phyloP scores from a whole-genome alignment of 2,888 invertebrate genomes.

The Himalopsyche kuldschensis region DNA sequence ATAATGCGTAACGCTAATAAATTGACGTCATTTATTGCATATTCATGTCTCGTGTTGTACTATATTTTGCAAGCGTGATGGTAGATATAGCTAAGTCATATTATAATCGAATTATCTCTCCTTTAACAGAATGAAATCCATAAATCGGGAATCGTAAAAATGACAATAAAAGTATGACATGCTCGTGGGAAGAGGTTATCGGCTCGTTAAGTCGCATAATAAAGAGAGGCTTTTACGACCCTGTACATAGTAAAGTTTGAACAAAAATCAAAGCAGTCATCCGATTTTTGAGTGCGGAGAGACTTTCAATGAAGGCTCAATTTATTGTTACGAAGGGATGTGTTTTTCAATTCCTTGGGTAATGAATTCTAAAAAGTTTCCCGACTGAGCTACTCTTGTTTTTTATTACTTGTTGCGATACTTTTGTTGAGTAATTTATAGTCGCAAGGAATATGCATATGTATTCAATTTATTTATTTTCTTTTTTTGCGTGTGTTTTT shows the following conservation, averaged over 20 bases:
- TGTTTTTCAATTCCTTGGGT: not conserved
- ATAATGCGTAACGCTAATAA: no score
- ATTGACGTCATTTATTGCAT: no score
- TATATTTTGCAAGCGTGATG: no score
- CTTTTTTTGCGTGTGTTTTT: no score
- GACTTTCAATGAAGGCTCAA: not conserved
- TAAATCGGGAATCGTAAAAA: slow-evolving; percentile 37
- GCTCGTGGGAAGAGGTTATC: slow-evolving; percentile 28
- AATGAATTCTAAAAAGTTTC: not conserved
- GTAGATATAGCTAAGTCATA: not conserved
- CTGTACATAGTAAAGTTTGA: slow-evolving; percentile 15
- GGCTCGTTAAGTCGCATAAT: slow-evolving; percentile 37
- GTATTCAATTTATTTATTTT: no score
- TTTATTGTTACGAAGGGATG: not conserved
- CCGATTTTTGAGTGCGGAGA: not conserved
- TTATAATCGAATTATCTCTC: slow-evolving; percentile 35
- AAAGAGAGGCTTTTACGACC: slow-evolving; percentile 33
- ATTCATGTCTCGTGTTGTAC: no score
- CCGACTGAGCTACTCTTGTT: not conserved
- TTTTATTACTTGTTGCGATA: not conserved
- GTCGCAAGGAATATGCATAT: no score
- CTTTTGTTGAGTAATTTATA: no score
- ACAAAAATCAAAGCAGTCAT: not conserved
- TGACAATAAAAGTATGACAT: slow-evolving; percentile 27
- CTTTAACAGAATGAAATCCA: slow-evolving; percentile 36